Conservation (phyloP, 2,113 vertebrate species). For the Lipotes vexillifer region DNA sequence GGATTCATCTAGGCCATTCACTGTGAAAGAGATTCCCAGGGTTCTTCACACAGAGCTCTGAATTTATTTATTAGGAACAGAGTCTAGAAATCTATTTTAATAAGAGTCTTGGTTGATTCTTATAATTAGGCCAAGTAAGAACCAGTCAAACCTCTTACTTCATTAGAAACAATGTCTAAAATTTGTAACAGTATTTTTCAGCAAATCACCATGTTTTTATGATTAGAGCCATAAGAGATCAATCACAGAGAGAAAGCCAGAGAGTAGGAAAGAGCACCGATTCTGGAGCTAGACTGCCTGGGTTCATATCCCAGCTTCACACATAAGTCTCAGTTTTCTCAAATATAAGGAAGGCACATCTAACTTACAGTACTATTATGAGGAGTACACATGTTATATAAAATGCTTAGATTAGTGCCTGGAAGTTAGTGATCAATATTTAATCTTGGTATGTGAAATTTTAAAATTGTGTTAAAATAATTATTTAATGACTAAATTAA, state of each 20-base stretch:
- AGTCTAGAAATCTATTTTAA: slow-evolving; percentile 12
- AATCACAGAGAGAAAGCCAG: not conserved
- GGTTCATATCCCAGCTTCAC: not conserved
- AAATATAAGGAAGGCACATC: not conserved
- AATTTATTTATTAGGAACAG: not conserved
- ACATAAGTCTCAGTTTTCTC: not conserved
- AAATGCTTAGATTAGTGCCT: not conserved
- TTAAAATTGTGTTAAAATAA: slow-evolving; percentile 29
- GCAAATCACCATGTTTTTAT: not conserved
- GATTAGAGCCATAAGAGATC: not conserved
- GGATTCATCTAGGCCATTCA: not conserved
- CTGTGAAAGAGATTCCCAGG: not conserved
- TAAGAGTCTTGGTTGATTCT: not conserved
- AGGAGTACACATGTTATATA: not conserved
- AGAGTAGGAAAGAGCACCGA: not conserved
- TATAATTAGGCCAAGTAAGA: not conserved
- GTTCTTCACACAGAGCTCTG: not conserved
- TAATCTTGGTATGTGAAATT: not conserved
- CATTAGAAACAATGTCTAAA: not conserved
- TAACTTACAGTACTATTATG: not conserved
- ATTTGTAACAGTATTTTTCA: not conserved
- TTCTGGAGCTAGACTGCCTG: not conserved
- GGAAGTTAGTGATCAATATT: not conserved
- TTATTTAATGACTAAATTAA: not conserved
- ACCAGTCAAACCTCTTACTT: not conserved